These are phyloP conservation scores for Colostygia pectinataria DNA, from an alignment of 2,888 invertebrate genomes.

Conservation along the genomic window DNA sequence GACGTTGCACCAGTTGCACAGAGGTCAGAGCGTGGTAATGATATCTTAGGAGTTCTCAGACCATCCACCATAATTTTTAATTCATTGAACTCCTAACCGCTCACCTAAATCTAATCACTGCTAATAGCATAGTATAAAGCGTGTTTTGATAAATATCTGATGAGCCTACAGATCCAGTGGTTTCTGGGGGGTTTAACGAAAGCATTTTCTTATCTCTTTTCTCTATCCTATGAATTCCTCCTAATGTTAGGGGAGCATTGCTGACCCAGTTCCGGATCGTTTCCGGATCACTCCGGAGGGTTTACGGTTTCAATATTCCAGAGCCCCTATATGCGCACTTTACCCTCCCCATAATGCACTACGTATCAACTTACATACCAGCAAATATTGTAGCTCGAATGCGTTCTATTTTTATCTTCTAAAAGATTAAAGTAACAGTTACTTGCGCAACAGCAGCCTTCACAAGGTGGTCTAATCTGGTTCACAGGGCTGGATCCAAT, in stretches of 20 bases:
- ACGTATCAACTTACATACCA: slow-evolving; percentile 27
- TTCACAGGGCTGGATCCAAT: slow-evolving; percentile 75
- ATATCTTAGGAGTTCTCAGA: too few species aligned
- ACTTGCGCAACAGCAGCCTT: slow-evolving; percentile 67
- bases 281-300: slow-evolving; percentile 65
- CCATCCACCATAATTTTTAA: too few species aligned
- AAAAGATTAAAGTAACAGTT: slow-evolving; percentile 47
- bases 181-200: slow-evolving; percentile 32
- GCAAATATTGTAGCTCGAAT: slow-evolving; percentile 41
- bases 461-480: slow-evolving; percentile 69
- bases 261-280: slow-evolving; percentile 69
- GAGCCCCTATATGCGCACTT: slow-evolving; percentile 50
- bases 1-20: too few species aligned
- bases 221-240: slow-evolving; percentile 54
- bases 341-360: slow-evolving; percentile 46
- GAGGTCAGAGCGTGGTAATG: too few species aligned
- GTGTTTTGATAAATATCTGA: slow-evolving; percentile 35
- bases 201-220: slow-evolving; percentile 37
- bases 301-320: slow-evolving; percentile 77
- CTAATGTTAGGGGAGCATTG: slow-evolving; percentile 57
- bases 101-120: slow-evolving; percentile 2
- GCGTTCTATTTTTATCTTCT: slow-evolving; percentile 57
- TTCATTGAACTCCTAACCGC: background rate
- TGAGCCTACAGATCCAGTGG: slow-evolving; percentile 29
- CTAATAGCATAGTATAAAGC: slow-evolving; percentile 7